A percentile compares a stretch with the other conserved stretches of the same genome.
phyloP scores from a whole-genome alignment of 2,113 vertebrate genomes.

The Xenopus tropicalis region DNA sequence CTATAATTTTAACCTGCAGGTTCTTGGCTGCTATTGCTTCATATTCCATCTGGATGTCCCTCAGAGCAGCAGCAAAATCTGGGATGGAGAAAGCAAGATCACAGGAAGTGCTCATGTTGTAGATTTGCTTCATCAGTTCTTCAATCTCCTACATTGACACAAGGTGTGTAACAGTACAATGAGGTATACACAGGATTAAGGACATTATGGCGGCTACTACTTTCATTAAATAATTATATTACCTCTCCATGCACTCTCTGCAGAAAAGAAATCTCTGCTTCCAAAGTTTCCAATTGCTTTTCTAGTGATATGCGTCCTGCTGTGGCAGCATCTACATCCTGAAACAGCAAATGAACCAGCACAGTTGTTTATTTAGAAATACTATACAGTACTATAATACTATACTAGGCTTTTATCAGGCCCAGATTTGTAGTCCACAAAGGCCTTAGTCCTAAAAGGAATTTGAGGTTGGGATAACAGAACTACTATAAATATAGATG shows the following conservation, averaged over 20 bases:
- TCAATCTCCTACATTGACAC: constrained; percentile 66
- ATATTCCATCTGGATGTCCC: constrained; percentile 74
- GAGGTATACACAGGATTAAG: background rate
- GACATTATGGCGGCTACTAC: background rate
- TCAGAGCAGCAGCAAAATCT: constrained; percentile 71
- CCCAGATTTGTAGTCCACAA: no score
- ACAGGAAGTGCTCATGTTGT: constrained; percentile 54
- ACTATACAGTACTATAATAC: no score
- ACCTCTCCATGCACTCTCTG: constrained; percentile 68
- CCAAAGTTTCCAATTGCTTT: constrained; percentile 64
- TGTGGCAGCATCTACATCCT: constrained; percentile 64
- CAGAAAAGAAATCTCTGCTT: constrained; percentile 65
- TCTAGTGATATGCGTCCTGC: constrained; percentile 57
- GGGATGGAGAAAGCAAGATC: constrained; percentile 57
- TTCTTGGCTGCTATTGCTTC: constrained; percentile 75
- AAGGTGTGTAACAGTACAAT: constrained; percentile 34
- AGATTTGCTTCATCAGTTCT: constrained; percentile 71
- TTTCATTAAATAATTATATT: background rate
- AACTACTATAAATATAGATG: no score
- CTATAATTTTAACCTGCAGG: constrained; percentile 76
- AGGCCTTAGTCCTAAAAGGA: no score
- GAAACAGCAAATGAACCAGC: background rate
- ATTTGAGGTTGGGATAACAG: no score
- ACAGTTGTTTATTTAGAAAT: no score
- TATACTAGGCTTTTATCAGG: no score